A percentile compares a stretch with the other conserved stretches of the same genome.
These are phyloP conservation scores for Geodia barretti DNA, from an alignment of 37 sponge, comb jelly and placozoan species.

Conservation along the genomic window DNA sequence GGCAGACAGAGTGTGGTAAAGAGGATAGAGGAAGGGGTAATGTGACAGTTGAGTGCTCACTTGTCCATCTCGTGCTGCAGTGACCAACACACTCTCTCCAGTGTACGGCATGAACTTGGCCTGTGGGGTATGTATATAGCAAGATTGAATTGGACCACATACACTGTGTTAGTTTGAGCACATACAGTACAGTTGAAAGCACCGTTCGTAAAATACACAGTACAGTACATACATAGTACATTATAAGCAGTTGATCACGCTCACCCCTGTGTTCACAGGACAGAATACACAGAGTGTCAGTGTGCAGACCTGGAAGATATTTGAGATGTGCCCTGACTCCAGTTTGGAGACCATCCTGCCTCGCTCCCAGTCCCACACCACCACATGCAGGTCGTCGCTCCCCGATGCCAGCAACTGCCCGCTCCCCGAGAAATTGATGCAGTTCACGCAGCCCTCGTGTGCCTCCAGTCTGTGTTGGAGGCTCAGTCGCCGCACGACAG, in stretches of 20 bases:
- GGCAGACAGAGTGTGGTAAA: too few species aligned
- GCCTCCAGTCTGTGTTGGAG: conserved; percentile 58
- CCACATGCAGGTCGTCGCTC: conserved; percentile 87
- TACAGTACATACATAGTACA: too few species aligned
- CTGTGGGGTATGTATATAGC: conserved; percentile 22
- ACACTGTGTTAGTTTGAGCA: too few species aligned
- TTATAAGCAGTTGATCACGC: background rate
- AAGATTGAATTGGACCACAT: too few species aligned
- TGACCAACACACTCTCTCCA: conserved; percentile 71
- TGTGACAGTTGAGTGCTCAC: conserved; percentile 31
- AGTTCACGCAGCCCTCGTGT: conserved; percentile 90
- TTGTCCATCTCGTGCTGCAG: conserved; percentile 91
- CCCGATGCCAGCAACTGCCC: conserved; percentile 79
- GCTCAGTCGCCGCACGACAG: conserved; percentile 46
- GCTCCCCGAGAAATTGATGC: conserved; percentile 73
- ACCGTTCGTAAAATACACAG: background rate
- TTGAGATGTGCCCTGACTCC: conserved; percentile 76
- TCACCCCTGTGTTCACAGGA: background rate
- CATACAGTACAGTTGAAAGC: background rate
- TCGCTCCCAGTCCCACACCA: conserved; percentile 88
- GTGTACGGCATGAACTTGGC: conserved; percentile 88
- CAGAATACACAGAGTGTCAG: conserved; percentile 1
- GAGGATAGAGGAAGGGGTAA: too few species aligned
- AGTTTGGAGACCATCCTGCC: conserved; percentile 25
- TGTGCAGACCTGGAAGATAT: conserved; percentile 96